Evolutionary conservation across 2,888 invertebrate species (phyloP), one percentile per base, ranked within the genome.

Genomic region (Anorthoa munda): DNA sequence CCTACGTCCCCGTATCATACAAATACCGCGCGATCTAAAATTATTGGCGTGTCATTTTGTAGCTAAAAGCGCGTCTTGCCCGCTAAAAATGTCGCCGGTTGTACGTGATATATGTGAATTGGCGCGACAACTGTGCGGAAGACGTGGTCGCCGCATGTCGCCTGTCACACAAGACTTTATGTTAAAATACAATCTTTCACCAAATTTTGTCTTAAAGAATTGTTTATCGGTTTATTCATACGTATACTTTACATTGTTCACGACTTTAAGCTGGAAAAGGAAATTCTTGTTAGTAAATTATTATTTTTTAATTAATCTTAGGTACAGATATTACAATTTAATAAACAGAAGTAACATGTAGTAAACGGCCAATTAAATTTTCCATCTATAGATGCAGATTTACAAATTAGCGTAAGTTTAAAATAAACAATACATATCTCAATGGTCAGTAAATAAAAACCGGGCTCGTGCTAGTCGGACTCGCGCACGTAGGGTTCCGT

Each of bases 21-120:
- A 64, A 85, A 85, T 81, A 82, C 83, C 79, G 77, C 75, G 83
- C 82, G 70, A 82, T 87, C 89, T 84, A 87, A 87, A 88, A 88
- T 88, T 87, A 86, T 85, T 86, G 82, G 84, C 89, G 88, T 87
- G 90, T 88, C 89, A 89, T 85, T 86, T 72, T 68, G 81, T 78
- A 75, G 72, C 89, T 89, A 89, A 90, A 90, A 88, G 87, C 87
- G 89, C 85, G 89, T 85, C 88, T 84, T 89, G 82, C 85, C 78
- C 89, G 91, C 93, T 93, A 90, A 93, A 93, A 91, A 84, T 92
- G 94, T 94, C 94, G 86, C 86, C 89, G 85, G 88, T 88, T 86
- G 91, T 90, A 85, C 89, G 89, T 92, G 90, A 94, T 93, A 90
- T 89, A 93, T 92, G 89, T 87, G 87, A 90, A 82, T 87, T 81